A percentile compares a stretch with the other conserved stretches of the same genome.
Conservation (phyloP, 2,888 invertebrate species). For the Deilephila porcellus region DNA sequence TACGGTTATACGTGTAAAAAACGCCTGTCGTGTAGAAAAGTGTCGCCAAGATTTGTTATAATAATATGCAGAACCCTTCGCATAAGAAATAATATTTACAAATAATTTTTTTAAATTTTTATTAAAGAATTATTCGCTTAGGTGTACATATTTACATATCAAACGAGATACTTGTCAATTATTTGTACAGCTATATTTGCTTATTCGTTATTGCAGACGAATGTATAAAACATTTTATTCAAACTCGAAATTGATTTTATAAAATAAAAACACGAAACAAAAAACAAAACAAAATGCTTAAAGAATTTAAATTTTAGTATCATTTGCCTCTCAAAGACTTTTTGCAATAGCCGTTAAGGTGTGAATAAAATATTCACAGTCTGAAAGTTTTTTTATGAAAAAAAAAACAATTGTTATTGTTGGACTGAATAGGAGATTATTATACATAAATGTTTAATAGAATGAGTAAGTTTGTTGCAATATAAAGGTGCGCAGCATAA, state of each 20-base stretch:
- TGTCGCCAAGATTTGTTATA: no score
- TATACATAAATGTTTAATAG: not conserved
- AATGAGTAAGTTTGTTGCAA: not conserved
- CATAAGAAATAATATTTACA: no score
- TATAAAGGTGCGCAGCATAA: slow-evolving; percentile 34
- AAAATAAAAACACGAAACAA: slow-evolving; percentile 13
- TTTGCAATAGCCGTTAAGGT: slow-evolving; percentile 26
- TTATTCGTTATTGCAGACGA: not conserved
- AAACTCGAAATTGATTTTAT: slow-evolving; percentile 11
- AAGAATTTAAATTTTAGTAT: slow-evolving; percentile 30
- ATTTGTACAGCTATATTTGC: not conserved
- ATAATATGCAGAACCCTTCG: no score
- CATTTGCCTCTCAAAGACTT: slow-evolving; percentile 31
- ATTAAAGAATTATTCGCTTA: no score
- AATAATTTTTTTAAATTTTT: no score
- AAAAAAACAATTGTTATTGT: slow-evolving; percentile 32
- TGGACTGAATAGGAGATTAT: slow-evolving; percentile 22
- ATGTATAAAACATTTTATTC: slow-evolving; percentile 9
- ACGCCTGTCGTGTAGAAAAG: no score
- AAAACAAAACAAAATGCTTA: slow-evolving; percentile 15
- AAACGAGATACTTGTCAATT: not conserved
- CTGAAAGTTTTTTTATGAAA: not conserved
- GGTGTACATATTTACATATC: no score
- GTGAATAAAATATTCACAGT: slow-evolving; percentile 30
- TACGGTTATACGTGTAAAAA: no score